These are phyloP conservation scores for Orthonevra nobilis DNA, from an alignment of 2,888 invertebrate species.

Conservation along the genomic window DNA sequence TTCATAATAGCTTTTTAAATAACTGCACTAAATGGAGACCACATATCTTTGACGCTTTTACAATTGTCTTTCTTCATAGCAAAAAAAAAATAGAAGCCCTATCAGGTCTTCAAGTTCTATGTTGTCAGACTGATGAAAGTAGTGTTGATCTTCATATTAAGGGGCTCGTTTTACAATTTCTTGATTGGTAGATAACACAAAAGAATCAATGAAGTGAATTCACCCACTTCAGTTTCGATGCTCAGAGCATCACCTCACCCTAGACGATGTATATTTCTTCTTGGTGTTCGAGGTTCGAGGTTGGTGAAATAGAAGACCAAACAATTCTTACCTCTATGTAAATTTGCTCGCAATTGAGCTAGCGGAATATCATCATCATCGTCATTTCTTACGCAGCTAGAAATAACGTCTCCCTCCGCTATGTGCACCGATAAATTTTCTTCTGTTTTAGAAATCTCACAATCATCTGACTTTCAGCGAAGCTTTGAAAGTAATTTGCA, in stretches of 20 bases:
- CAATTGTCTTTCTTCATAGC: conserved; percentile 17
- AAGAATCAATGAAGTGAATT: no score
- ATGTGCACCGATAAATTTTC: no score
- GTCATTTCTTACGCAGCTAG: no score
- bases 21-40: conserved; percentile 16
- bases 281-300: conserved; percentile 10
- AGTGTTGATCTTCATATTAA: conserved; percentile 3
- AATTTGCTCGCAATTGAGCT: no score
- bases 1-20: conserved; percentile 14
- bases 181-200: conserved; percentile 13
- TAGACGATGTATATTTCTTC: conserved; percentile 7
- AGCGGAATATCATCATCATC: no score
- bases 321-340: not conserved
- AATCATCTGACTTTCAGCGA: no score
- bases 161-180: conserved; percentile 3
- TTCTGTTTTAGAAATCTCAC: no score
- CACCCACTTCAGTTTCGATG: no score
- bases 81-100: no score
- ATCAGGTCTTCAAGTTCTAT: no score
- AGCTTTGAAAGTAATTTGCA: no score
- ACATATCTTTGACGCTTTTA: conserved; percentile 22
- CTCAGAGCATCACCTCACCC: not conserved
- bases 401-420: no score
- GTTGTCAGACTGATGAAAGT: not conserved
- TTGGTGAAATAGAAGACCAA: not conserved